Conservation (phyloP, 1,140 invertebrate species). For the Protaetia brevitarsis region DNA sequence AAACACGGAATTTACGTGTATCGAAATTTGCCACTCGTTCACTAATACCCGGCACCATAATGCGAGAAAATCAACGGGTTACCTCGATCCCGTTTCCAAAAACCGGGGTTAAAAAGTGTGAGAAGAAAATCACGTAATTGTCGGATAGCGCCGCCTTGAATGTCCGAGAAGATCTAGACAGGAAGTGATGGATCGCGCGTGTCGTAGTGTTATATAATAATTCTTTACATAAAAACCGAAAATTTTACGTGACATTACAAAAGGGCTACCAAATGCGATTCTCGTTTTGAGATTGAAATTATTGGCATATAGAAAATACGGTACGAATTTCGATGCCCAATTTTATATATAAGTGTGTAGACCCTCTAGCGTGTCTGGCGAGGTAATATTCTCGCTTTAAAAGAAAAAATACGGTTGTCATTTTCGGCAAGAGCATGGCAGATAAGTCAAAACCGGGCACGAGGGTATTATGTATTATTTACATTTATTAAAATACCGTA, state of each 20-base stretch:
- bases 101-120: background rate
- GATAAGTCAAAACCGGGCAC: background rate
- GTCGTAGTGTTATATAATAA: background rate
- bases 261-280: too few species aligned
- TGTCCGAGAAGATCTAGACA: background rate
- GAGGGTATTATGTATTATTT: constrained; percentile 22
- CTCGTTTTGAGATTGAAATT: too few species aligned
- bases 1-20: constrained; percentile 3
- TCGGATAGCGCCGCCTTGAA: background rate
- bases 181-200: background rate
- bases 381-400: background rate
- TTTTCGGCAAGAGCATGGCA: background rate
- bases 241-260: too few species aligned
- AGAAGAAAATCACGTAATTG: constrained; percentile 17
- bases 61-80: background rate
- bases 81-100: background rate
- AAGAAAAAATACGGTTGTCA: constrained; percentile 7
- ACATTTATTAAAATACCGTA: constrained; percentile 22
- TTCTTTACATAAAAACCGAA: too few species aligned
- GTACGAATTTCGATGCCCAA: too few species aligned
- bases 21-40: constrained; percentile 2
- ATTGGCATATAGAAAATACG: too few species aligned
- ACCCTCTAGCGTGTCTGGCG: background rate
- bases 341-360: too few species aligned
- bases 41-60: background rate